Evolutionary conservation across 1,140 invertebrate species (phyloP).

Genomic region (Drosophila mojavensis): DNA sequence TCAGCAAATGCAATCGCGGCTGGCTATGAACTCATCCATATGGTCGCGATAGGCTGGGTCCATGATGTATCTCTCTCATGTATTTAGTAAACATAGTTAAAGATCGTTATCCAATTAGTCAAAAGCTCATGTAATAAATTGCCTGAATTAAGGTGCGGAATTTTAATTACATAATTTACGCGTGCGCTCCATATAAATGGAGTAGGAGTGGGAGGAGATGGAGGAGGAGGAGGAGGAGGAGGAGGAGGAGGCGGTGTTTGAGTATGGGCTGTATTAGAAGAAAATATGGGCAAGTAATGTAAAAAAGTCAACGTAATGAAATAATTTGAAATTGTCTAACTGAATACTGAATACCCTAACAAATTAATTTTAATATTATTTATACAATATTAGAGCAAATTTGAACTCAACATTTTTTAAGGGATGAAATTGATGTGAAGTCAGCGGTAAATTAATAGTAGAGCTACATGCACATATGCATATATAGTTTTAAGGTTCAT

Average conservation of each 20-base stretch:
- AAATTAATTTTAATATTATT: no score
- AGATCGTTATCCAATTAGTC: slow-evolving; percentile 82
- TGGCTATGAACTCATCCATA: slow-evolving; percentile 64
- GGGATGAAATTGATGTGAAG: no score
- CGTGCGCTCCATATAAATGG: slow-evolving; percentile 60
- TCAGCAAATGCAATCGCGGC: slow-evolving; percentile 61
- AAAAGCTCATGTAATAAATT: slow-evolving; percentile 82
- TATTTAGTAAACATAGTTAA: slow-evolving; percentile 67
- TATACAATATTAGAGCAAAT: no score
- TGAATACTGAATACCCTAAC: background rate
- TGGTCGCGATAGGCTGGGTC: slow-evolving; percentile 11
- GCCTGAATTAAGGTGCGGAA: slow-evolving; percentile 83
- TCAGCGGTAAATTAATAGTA: no score
- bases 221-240: background rate
- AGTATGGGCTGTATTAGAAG: slow-evolving; percentile 20
- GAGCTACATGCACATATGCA: no score
- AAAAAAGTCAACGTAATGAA: slow-evolving; percentile 17
- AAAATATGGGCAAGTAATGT: slow-evolving; percentile 39
- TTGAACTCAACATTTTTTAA: no score
- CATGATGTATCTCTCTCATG: slow-evolving; percentile 43
- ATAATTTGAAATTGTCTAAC: background rate
- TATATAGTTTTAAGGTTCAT: no score
- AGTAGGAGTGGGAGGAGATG: background rate
- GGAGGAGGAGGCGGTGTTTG: slow-evolving; percentile 2
- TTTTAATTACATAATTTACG: slow-evolving; percentile 84